Evolutionary conservation across 2,797 vertebrate genomes (phyloP).

Genomic region (Naso thynnoides): DNA sequence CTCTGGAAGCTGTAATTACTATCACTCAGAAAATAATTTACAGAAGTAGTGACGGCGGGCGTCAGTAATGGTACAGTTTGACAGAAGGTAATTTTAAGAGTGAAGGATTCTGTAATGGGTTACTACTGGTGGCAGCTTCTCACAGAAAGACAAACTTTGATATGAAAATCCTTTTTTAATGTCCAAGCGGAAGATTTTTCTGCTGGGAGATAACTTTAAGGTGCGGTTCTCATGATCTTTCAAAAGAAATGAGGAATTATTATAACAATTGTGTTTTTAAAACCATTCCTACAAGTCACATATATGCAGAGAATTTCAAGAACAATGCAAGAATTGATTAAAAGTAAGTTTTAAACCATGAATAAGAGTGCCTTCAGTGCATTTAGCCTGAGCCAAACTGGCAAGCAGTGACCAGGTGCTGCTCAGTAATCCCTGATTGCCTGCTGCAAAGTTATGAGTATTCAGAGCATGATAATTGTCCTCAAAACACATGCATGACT

Average conservation of each 20-base stretch:
- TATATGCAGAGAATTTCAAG: not conserved
- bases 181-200: not conserved
- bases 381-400: conserved; percentile 7
- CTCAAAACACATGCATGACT: conserved; percentile 67
- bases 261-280: not conserved
- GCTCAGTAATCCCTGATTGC: conserved; percentile 43
- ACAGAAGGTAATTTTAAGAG: conserved; percentile 19
- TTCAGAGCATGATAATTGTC: conserved; percentile 82
- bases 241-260: not conserved
- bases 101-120: conserved; percentile 8
- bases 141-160: conserved; percentile 14
- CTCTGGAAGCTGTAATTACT: conserved; percentile 32
- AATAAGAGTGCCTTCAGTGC: not conserved
- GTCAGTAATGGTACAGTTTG: conserved; percentile 16
- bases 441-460: conserved; percentile 56
- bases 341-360: conserved; percentile 1
- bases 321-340: not conserved
- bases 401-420: conserved; percentile 65
- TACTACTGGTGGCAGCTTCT: conserved; percentile 7
- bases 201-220: too few relatives aligned
- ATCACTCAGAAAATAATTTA: conserved; percentile 37
- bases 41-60: conserved; percentile 6
- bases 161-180: conserved; percentile 1
- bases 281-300: not conserved
- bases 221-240: not conserved